These are phyloP conservation scores for Portunus trituberculatus DNA, from an alignment of 1,140 invertebrate species.

Conservation along the genomic window DNA sequence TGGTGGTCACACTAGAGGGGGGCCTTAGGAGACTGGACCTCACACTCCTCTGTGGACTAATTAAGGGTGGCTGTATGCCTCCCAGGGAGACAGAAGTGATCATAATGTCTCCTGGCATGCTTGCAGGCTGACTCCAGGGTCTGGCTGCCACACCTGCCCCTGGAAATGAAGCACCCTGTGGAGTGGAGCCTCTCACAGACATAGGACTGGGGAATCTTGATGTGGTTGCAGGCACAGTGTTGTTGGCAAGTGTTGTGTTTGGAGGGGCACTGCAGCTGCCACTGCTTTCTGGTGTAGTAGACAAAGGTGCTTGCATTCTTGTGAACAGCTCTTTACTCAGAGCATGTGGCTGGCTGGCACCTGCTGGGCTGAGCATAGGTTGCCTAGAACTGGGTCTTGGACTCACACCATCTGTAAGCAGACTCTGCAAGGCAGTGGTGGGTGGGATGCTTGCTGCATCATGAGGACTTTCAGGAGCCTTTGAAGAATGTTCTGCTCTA, in stretches of 20 bases:
- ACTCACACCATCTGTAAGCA: background rate
- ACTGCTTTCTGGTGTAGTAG: background rate
- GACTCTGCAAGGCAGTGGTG: background rate
- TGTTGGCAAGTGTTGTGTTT: background rate
- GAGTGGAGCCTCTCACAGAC: background rate
- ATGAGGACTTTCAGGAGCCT: background rate
- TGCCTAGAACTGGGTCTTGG: background rate
- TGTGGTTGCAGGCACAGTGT: background rate
- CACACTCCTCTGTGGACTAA: background rate
- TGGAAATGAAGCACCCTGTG: background rate
- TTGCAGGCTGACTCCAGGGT: background rate
- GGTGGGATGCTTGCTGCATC: background rate
- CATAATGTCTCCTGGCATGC: background rate
- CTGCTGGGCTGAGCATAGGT: background rate
- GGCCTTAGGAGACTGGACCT: background rate
- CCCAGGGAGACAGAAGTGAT: background rate
- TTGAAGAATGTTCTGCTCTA: background rate
- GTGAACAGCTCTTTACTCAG: background rate
- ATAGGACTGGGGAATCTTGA: background rate
- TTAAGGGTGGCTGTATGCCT: background rate
- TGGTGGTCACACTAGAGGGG: background rate
- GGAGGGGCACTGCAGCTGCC: background rate
- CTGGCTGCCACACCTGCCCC: background rate
- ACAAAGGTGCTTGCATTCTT: background rate
- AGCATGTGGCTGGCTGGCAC: background rate